Conservation (phyloP, 2,888 invertebrate genomes). For the Gymnocheta viridis region DNA sequence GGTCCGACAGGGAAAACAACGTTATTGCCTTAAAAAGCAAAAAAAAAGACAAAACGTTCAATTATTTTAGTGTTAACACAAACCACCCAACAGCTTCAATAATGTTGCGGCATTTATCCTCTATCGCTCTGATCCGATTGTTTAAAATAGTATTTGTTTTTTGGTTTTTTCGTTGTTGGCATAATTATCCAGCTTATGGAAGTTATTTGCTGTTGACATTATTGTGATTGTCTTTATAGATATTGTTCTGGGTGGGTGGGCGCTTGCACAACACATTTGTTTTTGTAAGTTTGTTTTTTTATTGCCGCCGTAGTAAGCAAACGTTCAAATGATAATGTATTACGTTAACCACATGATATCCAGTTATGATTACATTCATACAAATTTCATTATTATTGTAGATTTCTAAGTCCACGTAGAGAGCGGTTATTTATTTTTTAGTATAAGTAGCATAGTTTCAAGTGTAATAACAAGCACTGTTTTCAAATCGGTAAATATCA, state of each 20-base stretch:
- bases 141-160: conserved; percentile 52
- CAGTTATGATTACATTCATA: conserved; percentile 59
- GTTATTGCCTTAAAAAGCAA: conserved; percentile 23
- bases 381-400: background rate
- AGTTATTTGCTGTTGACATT: conserved; percentile 63
- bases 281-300: background rate
- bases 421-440: background rate
- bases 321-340: conserved; percentile 56
- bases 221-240: conserved; percentile 48
- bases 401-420: background rate
- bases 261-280: conserved; percentile 19
- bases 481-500: no score
- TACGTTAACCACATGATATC: conserved; percentile 60
- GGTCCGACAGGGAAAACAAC: conserved; percentile 26
- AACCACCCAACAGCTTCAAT: conserved; percentile 1
- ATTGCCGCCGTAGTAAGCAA: conserved; percentile 34
- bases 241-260: conserved; percentile 23
- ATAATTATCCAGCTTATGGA: conserved; percentile 66
- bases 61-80: conserved; percentile 36
- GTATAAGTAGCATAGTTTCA: background rate
- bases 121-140: conserved; percentile 45
- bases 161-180: conserved; percentile 22
- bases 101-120: conserved; percentile 19
- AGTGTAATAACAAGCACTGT: background rate
- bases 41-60: conserved; percentile 11